These are phyloP conservation scores for Drosophila malerkotliana DNA, from an alignment of 1,140 invertebrate genomes.

Conservation along the genomic window DNA sequence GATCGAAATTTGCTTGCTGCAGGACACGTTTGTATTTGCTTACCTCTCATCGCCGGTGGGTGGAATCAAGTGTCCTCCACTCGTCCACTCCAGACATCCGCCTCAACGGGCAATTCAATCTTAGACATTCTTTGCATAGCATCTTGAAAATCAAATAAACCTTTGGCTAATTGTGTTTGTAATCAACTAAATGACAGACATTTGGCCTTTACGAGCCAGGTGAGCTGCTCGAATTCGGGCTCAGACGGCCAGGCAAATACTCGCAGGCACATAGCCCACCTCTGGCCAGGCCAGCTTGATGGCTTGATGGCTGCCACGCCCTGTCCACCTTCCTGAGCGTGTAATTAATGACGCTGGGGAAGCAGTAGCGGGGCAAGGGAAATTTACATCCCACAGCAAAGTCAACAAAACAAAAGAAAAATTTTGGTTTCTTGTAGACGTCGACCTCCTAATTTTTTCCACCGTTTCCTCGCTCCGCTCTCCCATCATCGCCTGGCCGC, in stretches of 20 bases:
- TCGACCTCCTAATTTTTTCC: slow-evolving; percentile 13
- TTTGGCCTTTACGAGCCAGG: slow-evolving; percentile 56
- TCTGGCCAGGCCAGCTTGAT: slow-evolving; percentile 12
- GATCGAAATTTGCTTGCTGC: slow-evolving; percentile 37
- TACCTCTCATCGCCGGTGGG: neutral
- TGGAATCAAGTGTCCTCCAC: slow-evolving; percentile 12
- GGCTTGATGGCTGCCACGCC: slow-evolving; percentile 11
- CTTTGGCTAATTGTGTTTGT: slow-evolving; percentile 78
- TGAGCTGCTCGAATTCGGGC: neutral
- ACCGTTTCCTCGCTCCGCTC: neutral
- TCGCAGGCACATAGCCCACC: slow-evolving; percentile 25
- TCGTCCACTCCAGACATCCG: slow-evolving; percentile 18
- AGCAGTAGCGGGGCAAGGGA: slow-evolving; percentile 24
- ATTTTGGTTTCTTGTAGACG: slow-evolving; percentile 25
- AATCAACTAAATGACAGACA: slow-evolving; percentile 79
- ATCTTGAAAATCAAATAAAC: slow-evolving; percentile 77
- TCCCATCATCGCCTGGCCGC: slow-evolving; percentile 59
- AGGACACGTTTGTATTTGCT: slow-evolving; percentile 26
- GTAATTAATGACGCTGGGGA: slow-evolving; percentile 66
- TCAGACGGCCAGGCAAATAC: slow-evolving; percentile 53
- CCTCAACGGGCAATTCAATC: slow-evolving; percentile 37
- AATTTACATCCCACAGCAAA: slow-evolving; percentile 66
- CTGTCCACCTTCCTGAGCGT: slow-evolving; percentile 27
- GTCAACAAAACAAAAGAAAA: slow-evolving; percentile 63
- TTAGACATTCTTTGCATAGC: slow-evolving; percentile 50